Base-by-base conservation (phyloP, 1,140 invertebrate genomes). In the Hycleus phaleratus region DNA sequence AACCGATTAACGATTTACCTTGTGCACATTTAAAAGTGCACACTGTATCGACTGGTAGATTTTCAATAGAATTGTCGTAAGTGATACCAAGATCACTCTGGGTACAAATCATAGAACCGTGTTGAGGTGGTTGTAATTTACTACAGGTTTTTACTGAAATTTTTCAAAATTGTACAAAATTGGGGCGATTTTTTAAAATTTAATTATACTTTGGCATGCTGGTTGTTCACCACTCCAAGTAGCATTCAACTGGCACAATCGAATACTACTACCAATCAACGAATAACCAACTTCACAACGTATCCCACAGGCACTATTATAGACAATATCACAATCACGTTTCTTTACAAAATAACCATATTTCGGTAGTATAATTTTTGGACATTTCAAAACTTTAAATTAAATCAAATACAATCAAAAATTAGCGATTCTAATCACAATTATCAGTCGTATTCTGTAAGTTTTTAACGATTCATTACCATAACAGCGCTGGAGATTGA, bases 261-360 rank as follows among this genome's bases (percentile, higher is more conserved):
- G 71, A 24, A 88, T 80, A 68, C 83, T 85, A 54, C 78, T 82
- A 0, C 86, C 86, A 7, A 72, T 69, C 1, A 88, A 71, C 52
- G 78, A 78, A 65, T 82, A 88, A 0, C 86, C 85, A 18, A 84
- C 78, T 54, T 79, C 76, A 68, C 86, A 88, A 42, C 82, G 74
- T 38, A 86, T 72, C 1, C 85, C 85, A 71, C 86, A 88, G 0
- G 84, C 85, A 32, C 83, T 84, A 67, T 87, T 84, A 39, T 86
- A 77, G 2, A 84, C 82, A 61, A 81, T 84, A 46, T 74, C 79
- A 68, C 86, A 88, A 10, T 71, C 71, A 38, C 66, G 71, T 25
- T 76, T 61, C 74, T 84, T 84, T 0, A 88, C 83, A 63, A 87
- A 83, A 68, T 85, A 85, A 3, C 85, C 86, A 68, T 85, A 81